These are phyloP conservation scores for Urosaurus nigricauda DNA, from an alignment of 2,797 vertebrate species.

Conservation along the genomic window DNA sequence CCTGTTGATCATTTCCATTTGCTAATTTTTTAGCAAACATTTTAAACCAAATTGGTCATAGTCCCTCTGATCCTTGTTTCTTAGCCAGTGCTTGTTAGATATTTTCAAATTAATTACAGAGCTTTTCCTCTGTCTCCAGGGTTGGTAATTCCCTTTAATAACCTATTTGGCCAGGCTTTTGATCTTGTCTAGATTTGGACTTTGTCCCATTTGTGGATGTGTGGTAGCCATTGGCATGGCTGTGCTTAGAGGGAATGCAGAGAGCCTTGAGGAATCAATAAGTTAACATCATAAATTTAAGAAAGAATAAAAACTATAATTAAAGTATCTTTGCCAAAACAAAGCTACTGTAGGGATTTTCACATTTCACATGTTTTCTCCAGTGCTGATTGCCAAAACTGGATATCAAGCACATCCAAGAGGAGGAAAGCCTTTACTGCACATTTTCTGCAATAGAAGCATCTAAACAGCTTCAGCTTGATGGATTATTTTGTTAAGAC, in stretches of 20 bases:
- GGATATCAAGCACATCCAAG: conserved; percentile 45
- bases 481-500: conserved; percentile 45
- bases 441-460: conserved; percentile 40
- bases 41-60: background rate
- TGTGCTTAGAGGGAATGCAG: background rate
- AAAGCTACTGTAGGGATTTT: background rate
- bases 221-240: conserved; percentile 45
- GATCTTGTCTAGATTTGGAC: conserved; percentile 44
- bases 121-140: background rate
- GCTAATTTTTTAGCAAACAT: background rate
- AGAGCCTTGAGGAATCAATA: conserved; percentile 38
- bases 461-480: conserved; percentile 45
- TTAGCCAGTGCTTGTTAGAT: conserved; percentile 20
- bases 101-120: conserved; percentile 42
- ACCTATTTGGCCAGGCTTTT: conserved; percentile 19
- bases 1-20: background rate
- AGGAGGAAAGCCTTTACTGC: conserved; percentile 41
- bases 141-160: conserved; percentile 24
- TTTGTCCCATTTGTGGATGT: conserved; percentile 53
- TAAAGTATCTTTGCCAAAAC: conserved; percentile 41
- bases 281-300: conserved; percentile 44
- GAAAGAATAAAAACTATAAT: conserved; percentile 53
- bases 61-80: conserved; percentile 21
- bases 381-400: conserved; percentile 25
- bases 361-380: conserved; percentile 24